Evolutionary conservation across 2,888 invertebrate species (phyloP), one percentile per base, ranked within the genome.

Genomic region (Prosopocoilus inquinatus): DNA sequence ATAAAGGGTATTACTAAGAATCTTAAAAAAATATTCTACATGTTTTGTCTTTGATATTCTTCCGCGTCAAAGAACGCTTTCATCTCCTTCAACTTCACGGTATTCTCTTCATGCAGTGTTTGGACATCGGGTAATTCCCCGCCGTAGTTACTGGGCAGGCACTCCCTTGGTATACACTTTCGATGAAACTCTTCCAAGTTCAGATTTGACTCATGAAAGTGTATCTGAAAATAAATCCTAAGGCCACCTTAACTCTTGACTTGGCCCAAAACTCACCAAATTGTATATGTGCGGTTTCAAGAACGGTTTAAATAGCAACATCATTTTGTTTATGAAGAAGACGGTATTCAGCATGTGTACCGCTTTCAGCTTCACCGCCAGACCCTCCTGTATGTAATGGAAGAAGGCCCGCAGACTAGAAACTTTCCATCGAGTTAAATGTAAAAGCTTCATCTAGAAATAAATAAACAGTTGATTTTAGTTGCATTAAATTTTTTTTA

Each of bases 311-410:
- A 80, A 52, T 11, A 81, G 68, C 2, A 74, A 60, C 65, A 81
- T 68, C 16, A 81, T 62, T 67, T 80, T 81, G 59, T 80, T 78
- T 50, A 80, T 69, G 55, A 81, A 77, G 66, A 79, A 77, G 0
- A 76, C 73, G 0, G 75, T 73, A 66, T 89, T 89, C 48, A 89
- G 72, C 1, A 89, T 80, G 69, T 89, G 87, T 51, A 88, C 84
- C 0, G 80, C 83, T 61, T 82, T 82, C 72, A 89, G 79, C 53
- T 85, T 80, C 2, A 86, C 81, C 0, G 88, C 88, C 73, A 86
- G 72, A 11, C 83, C 88, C 65, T 89, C 88, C 70, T 89, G 87
- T 2, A 88, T 72, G 71, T 85, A 89, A 56, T 80, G 79, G 76
- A 87, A 84, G 72, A 87, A 85, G 67, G 83, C 82, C 38, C 83